Conservation (phyloP, 2,113 vertebrate species). For the Triplophysa rosa region DNA sequence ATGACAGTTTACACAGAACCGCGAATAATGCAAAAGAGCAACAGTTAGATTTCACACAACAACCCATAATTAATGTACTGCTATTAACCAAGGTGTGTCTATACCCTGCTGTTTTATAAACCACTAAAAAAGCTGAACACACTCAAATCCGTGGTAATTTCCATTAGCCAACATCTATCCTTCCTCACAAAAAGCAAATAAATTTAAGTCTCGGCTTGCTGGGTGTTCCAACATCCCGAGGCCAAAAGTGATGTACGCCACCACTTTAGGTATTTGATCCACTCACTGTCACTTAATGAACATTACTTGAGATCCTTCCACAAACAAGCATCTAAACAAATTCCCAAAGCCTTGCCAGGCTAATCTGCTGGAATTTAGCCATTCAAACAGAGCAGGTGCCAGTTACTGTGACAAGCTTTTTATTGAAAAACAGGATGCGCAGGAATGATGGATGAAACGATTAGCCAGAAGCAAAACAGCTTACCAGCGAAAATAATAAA, state of each 20-base stretch:
- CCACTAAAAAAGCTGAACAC: neutral
- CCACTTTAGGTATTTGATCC: neutral
- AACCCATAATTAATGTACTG: neutral
- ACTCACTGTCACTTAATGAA: constrained; percentile 2
- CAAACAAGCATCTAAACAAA: constrained; percentile 13
- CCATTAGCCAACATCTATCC: neutral
- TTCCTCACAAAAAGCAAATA: neutral
- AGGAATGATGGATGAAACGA: constrained; percentile 24
- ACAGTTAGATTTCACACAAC: neutral
- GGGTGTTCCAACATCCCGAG: neutral
- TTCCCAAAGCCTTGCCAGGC: neutral
- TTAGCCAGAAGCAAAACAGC: constrained; percentile 7
- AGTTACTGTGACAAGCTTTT: constrained; percentile 9
- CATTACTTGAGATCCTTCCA: constrained; percentile 1
- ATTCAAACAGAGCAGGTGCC: constrained; percentile 1
- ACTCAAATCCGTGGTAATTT: neutral
- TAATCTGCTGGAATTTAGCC: constrained; percentile 9
- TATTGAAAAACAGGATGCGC: constrained; percentile 17
- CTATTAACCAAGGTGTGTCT: neutral
- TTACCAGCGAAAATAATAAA: neutral
- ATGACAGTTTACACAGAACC: neutral
- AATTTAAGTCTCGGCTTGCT: neutral
- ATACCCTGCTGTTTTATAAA: too few relatives aligned
- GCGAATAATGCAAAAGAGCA: neutral
- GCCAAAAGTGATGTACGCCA: neutral